Evolutionary conservation across 2,113 vertebrate genomes (phyloP).

Genomic region (Symphodus melops): DNA sequence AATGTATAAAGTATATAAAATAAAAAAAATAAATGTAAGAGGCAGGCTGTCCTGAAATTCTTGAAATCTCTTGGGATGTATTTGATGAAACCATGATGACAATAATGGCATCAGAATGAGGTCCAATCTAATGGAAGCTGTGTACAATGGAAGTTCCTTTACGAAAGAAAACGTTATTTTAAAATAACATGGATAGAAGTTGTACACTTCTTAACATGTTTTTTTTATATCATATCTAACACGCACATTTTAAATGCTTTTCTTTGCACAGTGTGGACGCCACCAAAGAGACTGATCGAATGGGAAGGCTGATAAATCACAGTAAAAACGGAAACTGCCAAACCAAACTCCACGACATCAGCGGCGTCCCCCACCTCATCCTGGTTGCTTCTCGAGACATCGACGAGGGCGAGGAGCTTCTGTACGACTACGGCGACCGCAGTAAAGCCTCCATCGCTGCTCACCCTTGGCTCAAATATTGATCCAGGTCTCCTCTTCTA

Average conservation of each 20-base stretch:
- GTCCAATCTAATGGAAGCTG: too few species aligned
- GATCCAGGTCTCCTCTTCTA: constrained; percentile 28
- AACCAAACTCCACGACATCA: constrained; percentile 95
- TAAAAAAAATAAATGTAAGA: too few species aligned
- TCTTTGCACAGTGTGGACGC: constrained; percentile 89
- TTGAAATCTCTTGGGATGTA: too few species aligned
- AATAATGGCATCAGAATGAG: too few species aligned
- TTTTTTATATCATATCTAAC: too few species aligned
- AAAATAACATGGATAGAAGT: too few species aligned
- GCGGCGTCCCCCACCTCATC: constrained; percentile 94
- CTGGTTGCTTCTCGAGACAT: constrained; percentile 94
- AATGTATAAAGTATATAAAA: too few species aligned
- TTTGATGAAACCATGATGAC: too few species aligned
- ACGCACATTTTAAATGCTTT: background rate
- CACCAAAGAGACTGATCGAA: constrained; percentile 90
- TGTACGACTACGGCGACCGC: constrained; percentile 97
- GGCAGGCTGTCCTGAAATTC: too few species aligned
- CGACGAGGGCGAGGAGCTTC: constrained; percentile 92
- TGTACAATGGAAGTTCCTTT: too few species aligned
- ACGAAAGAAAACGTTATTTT: too few species aligned
- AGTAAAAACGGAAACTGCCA: constrained; percentile 98
- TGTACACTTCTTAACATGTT: too few species aligned
- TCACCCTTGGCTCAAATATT: constrained; percentile 96
- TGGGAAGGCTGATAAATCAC: constrained; percentile 96
- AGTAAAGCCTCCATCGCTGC: constrained; percentile 94